Evolutionary conservation across 2,797 vertebrate species (phyloP).

Genomic region (Bothrops alternatus): DNA sequence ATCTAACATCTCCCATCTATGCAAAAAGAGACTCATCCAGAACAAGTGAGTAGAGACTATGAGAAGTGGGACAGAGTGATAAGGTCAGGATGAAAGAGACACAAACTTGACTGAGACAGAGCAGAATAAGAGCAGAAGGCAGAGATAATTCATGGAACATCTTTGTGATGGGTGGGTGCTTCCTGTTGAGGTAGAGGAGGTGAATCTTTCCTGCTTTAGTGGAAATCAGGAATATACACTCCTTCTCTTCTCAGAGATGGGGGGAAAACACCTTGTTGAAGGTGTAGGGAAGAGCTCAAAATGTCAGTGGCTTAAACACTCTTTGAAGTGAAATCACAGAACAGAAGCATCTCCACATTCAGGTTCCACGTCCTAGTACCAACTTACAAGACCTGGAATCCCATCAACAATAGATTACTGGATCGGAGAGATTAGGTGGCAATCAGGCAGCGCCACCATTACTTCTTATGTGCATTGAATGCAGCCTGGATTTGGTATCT

Average conservation of each 20-base stretch:
- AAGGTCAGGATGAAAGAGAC: no score
- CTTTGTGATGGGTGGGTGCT: no score
- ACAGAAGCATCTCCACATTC: neutral
- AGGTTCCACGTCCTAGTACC: neutral
- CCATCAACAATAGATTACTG: neutral
- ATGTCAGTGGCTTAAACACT: neutral
- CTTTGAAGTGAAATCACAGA: neutral
- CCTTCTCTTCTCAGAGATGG: neutral
- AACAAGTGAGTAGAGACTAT: no score
- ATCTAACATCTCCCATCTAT: no score
- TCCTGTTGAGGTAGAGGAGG: no score
- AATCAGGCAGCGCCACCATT: neutral
- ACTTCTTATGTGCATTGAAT: neutral
- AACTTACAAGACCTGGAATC: neutral
- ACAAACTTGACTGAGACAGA: no score
- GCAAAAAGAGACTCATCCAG: no score
- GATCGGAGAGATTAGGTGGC: neutral
- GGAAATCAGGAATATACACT: no score
- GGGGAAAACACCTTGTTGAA: neutral
- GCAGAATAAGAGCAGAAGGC: no score
- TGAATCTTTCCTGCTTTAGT: no score
- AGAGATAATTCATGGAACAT: no score
- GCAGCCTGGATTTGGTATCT: neutral
- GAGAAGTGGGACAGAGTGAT: no score
- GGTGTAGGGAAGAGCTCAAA: neutral